A percentile compares a stretch with the other conserved stretches of the same genome.
Evolutionary conservation across 1,140 invertebrate species (phyloP).

Genomic region (Eurosta solidaginis): DNA sequence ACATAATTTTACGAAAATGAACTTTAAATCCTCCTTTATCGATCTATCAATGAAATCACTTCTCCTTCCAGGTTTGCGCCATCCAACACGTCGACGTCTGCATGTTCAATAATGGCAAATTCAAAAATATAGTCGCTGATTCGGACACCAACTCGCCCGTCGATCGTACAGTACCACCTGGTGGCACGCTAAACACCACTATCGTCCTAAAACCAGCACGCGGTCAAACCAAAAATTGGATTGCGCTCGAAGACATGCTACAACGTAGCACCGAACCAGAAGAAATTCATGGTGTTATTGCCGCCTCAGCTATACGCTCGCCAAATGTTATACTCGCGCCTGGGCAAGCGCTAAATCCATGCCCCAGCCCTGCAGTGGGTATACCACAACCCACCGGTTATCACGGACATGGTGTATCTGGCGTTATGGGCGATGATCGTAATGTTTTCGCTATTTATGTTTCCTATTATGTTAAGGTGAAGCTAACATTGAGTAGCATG

Average conservation of each 20-base stretch:
- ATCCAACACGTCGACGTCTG: constrained; percentile 98
- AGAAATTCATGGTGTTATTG: constrained; percentile 53
- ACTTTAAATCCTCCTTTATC: too few relatives aligned
- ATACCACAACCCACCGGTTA: constrained; percentile 29
- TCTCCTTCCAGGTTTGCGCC: constrained; percentile 71
- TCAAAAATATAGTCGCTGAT: constrained; percentile 95
- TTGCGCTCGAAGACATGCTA: constrained; percentile 54
- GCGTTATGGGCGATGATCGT: constrained; percentile 66
- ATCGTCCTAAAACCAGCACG: constrained; percentile 73
- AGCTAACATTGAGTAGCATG: constrained; percentile 76
- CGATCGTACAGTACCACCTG: constrained; percentile 63
- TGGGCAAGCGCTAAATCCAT: constrained; percentile 38
- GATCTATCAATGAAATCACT: too few relatives aligned
- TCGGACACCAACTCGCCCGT: constrained; percentile 68
- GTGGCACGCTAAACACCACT: constrained; percentile 66
- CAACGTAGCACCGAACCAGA: constrained; percentile 57
- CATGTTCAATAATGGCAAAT: constrained; percentile 98
- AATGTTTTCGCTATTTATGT: constrained; percentile 90
- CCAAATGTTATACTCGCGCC: constrained; percentile 47
- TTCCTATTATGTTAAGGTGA: constrained; percentile 87
- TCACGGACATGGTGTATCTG: not conserved
- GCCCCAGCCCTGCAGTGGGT: constrained; percentile 43
- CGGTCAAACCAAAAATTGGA: constrained; percentile 61
- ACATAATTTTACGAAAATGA: too few relatives aligned
- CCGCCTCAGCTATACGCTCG: constrained; percentile 53